phyloP scores from a whole-genome alignment of 2,888 invertebrate genomes.

The Anagyrus pseudococci region DNA sequence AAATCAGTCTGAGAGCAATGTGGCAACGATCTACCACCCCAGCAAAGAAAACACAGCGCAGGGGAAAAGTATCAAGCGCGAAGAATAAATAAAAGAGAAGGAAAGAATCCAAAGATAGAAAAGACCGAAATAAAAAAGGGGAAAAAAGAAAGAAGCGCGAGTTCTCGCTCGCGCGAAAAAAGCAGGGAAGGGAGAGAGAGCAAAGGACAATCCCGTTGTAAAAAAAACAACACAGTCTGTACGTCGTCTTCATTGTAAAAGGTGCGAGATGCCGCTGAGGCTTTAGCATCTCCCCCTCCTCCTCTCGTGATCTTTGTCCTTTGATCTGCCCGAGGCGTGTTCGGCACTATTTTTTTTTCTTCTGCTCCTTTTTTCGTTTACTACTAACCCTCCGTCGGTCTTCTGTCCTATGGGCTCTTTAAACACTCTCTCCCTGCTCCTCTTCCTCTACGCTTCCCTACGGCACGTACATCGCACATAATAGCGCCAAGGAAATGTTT shows the following conservation, averaged over 20 bases:
- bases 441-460: slow-evolving; percentile 37
- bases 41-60: neutral
- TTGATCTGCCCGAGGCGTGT: slow-evolving; percentile 26
- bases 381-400: slow-evolving; percentile 22
- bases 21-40: too few relatives aligned
- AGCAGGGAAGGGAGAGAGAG: slow-evolving; percentile 32
- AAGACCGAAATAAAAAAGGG: slow-evolving; percentile 17
- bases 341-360: slow-evolving; percentile 36
- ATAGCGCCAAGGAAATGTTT: too few relatives aligned
- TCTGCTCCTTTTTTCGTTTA: slow-evolving; percentile 35
- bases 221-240: slow-evolving; percentile 8
- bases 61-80: slow-evolving; percentile 8
- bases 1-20: too few relatives aligned
- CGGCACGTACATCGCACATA: too few relatives aligned
- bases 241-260: slow-evolving; percentile 39
- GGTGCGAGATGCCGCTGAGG: slow-evolving; percentile 54
- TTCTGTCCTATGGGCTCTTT: neutral
- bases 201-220: neutral
- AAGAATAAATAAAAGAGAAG: slow-evolving; percentile 13
- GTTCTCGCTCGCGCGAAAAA: neutral
- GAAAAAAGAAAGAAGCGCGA: slow-evolving; percentile 16
- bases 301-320: slow-evolving; percentile 49
- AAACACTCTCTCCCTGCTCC: too few relatives aligned
- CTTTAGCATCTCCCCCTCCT: slow-evolving; percentile 38
- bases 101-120: slow-evolving; percentile 17